A percentile compares a stretch with the other conserved stretches of the same genome.
phyloP scores from a whole-genome alignment of 1,140 invertebrate genomes.

The Forficula auricularia region DNA sequence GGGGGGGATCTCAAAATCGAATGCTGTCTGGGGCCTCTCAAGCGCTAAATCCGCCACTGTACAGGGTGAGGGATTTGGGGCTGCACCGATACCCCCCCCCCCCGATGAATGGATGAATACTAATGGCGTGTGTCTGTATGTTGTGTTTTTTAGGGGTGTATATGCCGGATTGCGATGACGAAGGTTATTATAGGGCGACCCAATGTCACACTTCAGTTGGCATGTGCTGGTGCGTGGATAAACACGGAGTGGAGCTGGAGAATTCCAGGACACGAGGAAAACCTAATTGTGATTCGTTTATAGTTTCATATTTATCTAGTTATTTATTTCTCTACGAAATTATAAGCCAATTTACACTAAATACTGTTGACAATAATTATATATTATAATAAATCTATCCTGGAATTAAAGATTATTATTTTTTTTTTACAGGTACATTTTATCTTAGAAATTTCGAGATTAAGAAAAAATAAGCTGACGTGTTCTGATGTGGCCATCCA shows the following conservation, averaged over 20 bases:
- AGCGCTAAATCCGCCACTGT: too few relatives aligned
- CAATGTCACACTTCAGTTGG: slow-evolving; percentile 70
- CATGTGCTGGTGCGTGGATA: slow-evolving; percentile 85
- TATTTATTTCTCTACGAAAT: background rate
- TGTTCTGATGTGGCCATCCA: too few relatives aligned
- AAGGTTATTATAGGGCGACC: slow-evolving; percentile 68
- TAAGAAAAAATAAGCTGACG: background rate
- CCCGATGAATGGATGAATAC: too few relatives aligned
- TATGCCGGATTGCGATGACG: slow-evolving; percentile 65
- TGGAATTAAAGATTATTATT: background rate
- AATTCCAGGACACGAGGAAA: slow-evolving; percentile 66
- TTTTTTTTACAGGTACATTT: background rate
- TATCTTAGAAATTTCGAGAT: background rate
- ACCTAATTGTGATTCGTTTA: slow-evolving; percentile 66
- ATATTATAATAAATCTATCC: background rate
- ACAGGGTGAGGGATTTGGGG: too few relatives aligned
- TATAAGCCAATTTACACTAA: background rate
- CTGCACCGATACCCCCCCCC: too few relatives aligned
- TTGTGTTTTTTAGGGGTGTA: slow-evolving; percentile 51
- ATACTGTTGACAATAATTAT: background rate
- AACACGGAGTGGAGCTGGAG: slow-evolving; percentile 73
- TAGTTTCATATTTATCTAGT: background rate
- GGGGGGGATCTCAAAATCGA: too few relatives aligned
- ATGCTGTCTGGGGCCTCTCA: too few relatives aligned
- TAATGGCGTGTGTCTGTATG: too few relatives aligned